These are phyloP conservation scores for Drosophila arizonae DNA, from an alignment of 1,140 invertebrate species.

Conservation along the genomic window DNA sequence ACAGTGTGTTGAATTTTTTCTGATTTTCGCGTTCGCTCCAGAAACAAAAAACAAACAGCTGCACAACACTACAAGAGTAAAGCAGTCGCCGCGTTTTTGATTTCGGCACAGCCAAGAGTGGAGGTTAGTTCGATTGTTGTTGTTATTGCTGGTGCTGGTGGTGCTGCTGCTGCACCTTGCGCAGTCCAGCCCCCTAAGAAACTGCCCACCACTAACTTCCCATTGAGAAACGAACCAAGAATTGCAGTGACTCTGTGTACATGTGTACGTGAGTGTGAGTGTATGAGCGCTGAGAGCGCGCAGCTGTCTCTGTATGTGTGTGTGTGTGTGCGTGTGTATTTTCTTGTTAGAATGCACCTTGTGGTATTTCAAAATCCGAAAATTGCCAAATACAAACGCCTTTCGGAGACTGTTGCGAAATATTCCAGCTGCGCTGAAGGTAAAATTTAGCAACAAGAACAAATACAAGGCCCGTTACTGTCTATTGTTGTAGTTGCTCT, in stretches of 20 bases:
- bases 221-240: conserved; percentile 74
- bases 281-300: conserved; percentile 28
- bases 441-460: conserved; percentile 60
- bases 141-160: conserved; percentile 48
- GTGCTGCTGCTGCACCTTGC: conserved; percentile 63
- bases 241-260: conserved; percentile 53
- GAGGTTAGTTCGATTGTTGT: conserved; percentile 42
- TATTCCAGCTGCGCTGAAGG: conserved; percentile 77
- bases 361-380: conserved; percentile 80
- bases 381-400: conserved; percentile 76
- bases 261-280: conserved; percentile 38
- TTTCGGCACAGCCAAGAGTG: conserved; percentile 34
- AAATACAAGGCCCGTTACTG: conserved; percentile 47
- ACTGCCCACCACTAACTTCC: conserved; percentile 44
- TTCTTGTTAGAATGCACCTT: conserved; percentile 76
- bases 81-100: conserved; percentile 31
- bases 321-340: conserved; percentile 49
- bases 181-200: conserved; percentile 38
- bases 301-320: conserved; percentile 24
- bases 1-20: conserved; percentile 43
- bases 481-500: conserved; percentile 45
- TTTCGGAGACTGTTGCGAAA: conserved; percentile 73
- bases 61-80: conserved; percentile 18
- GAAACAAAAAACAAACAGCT: conserved; percentile 41
- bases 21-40: conserved; percentile 51